Evolutionary conservation across 35 echinoderm and acorn worm genomes (phyloP), one percentile per base, ranked within the genome.

Genomic region (Chiridota heheva): DNA sequence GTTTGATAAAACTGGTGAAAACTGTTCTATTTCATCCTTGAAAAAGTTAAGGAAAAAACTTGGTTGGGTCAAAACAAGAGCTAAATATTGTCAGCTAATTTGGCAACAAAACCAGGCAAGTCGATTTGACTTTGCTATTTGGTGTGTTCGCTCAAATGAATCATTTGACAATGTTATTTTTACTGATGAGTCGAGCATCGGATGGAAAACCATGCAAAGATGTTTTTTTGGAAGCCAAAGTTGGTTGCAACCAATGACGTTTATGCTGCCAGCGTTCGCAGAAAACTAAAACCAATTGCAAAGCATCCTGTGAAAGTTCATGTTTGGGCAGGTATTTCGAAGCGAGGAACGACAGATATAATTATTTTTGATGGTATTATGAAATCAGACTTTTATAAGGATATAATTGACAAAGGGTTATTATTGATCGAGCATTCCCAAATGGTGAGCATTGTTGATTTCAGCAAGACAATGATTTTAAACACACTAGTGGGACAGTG

Each of bases 301-400:
- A 82, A 82, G 41, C 78, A 82, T 51, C 59, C 78, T 5, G 29
- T 3, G 0, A 82, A 82, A 59, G 2, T 82, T 10, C 76, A 82
- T 69, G 78, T 82, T 27, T 82, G 78, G 78, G 78, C 61, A 28
- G 78, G 78, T 10, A 82, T 82, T 40, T 82, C 78, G 0, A 15
- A 34, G 3, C 18, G 78, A 25, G 78, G 78, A 1, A 56, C 34
- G 20, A 82, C 78, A 16, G 42, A n/a, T 42, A 43, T 69, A 7
- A 18, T 13, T 56, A 82, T 68, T 36, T 82, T 82, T 68, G 42
- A 81, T 69, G 40, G 61, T 24, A 82, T 67, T 7, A 82, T 82
- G 78, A 43, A 28, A 15, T 36, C 28, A 44, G 59, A 81, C 13
- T 44, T 67, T 81, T 68, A 81, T 35, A n/a, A 10, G 10, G 22